Percentiles rank a stretch among this genome's conserved stretches.
These are phyloP conservation scores for Ictalurus punctatus DNA, from an alignment of 2,113 vertebrate species.

Conservation along the genomic window DNA sequence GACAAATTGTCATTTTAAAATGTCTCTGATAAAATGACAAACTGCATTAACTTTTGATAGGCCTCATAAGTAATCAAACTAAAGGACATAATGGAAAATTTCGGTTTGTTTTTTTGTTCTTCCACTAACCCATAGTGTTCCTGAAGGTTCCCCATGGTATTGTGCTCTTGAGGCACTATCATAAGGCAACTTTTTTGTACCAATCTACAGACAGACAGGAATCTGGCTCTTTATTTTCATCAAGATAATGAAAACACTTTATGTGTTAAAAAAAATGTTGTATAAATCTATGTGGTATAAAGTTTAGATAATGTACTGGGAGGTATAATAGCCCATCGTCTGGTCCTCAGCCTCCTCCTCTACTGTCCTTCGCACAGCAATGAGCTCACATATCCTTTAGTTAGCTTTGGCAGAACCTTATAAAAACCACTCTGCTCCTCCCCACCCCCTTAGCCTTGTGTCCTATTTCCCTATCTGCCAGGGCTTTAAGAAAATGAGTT, in stretches of 20 bases:
- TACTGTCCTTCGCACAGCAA: slow-evolving; percentile 58
- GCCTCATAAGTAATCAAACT: slow-evolving; percentile 55
- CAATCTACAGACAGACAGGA: slow-evolving; percentile 6
- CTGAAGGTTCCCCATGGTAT: slow-evolving; percentile 58
- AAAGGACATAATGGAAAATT: slow-evolving; percentile 70
- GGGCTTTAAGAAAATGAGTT: slow-evolving; percentile 60
- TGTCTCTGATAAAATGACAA: neutral
- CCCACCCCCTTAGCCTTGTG: slow-evolving; percentile 36
- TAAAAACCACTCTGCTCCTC: slow-evolving; percentile 67
- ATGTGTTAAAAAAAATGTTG: neutral
- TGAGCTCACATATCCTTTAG: slow-evolving; percentile 67
- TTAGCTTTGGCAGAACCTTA: slow-evolving; percentile 61
- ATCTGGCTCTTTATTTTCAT: slow-evolving; percentile 17
- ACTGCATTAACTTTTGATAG: slow-evolving; percentile 51
- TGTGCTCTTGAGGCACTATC: slow-evolving; percentile 46
- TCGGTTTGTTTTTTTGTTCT: slow-evolving; percentile 68
- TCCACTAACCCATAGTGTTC: slow-evolving; percentile 56
- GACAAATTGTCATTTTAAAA: too few relatives aligned
- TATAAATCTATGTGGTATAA: neutral
- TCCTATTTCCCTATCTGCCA: slow-evolving; percentile 52
- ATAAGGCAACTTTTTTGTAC: slow-evolving; percentile 8
- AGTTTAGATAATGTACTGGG: slow-evolving; percentile 22
- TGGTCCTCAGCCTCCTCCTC: slow-evolving; percentile 33
- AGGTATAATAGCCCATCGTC: slow-evolving; percentile 47
- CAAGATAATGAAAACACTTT: neutral